These are phyloP conservation scores for Ruditapes philippinarum DNA, from an alignment of 1,140 invertebrate species.

Conservation along the genomic window DNA sequence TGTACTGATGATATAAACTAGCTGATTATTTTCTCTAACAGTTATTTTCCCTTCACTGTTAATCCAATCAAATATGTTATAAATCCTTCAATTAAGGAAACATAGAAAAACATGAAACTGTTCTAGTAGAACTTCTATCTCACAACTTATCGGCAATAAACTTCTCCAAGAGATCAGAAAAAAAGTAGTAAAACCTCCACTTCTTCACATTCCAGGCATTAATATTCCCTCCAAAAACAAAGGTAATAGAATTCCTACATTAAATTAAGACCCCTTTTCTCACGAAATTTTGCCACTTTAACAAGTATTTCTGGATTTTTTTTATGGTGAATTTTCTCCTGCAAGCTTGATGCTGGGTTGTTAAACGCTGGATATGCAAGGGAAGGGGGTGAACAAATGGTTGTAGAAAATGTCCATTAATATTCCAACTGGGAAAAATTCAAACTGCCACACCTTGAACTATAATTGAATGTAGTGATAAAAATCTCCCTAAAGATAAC, in stretches of 20 bases:
- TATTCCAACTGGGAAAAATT: neutral
- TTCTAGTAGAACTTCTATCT: too few species aligned
- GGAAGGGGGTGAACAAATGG: too few species aligned
- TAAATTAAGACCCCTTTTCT: neutral
- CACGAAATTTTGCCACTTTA: neutral
- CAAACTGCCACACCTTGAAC: neutral
- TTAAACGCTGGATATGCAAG: too few species aligned
- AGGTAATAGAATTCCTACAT: too few species aligned
- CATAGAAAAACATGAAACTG: neutral
- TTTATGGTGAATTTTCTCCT: too few species aligned
- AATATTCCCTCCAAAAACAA: too few species aligned
- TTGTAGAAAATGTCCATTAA: too few species aligned
- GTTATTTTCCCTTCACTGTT: slow-evolving; percentile 1
- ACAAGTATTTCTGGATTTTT: too few species aligned
- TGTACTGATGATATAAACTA: too few species aligned
- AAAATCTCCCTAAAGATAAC: slow-evolving; percentile 31
- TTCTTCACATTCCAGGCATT: too few species aligned
- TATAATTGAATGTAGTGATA: slow-evolving; percentile 37
- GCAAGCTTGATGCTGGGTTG: too few species aligned
- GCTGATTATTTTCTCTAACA: neutral
- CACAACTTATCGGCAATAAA: neutral
- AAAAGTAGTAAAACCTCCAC: too few species aligned
- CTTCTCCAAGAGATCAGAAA: neutral
- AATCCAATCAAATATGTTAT: slow-evolving; percentile 9
- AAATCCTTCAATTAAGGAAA: slow-evolving; percentile 47